phyloP scores from a whole-genome alignment of 1,140 invertebrate genomes.

The Papilio helenus region DNA sequence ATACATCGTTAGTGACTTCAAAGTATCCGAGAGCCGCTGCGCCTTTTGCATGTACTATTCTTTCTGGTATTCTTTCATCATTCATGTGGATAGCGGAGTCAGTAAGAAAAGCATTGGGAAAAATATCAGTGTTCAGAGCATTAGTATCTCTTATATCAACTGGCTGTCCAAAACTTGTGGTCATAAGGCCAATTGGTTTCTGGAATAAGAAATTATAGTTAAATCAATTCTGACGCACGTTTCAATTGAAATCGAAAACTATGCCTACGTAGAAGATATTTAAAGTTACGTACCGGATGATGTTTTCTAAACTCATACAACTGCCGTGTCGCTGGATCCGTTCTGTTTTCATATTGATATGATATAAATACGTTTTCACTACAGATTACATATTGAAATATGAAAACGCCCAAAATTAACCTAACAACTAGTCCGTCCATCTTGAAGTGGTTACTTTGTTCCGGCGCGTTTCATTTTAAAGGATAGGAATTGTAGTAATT shows the following conservation, averaged over 20 bases:
- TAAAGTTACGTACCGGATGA: constrained; percentile 42
- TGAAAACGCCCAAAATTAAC: neutral
- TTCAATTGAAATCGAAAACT: neutral
- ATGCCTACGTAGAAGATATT: neutral
- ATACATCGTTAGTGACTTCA: constrained; percentile 96
- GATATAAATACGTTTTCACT: neutral
- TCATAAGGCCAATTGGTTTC: constrained; percentile 80
- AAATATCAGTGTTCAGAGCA: constrained; percentile 69
- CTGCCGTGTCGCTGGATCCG: constrained; percentile 42
- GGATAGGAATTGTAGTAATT: neutral
- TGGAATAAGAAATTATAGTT: constrained; percentile 48
- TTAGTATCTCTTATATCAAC: constrained; percentile 87
- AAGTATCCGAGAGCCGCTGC: constrained; percentile 97
- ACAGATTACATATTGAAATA: neutral
- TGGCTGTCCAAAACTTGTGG: constrained; percentile 88
- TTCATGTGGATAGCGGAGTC: constrained; percentile 85
- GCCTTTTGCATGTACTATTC: constrained; percentile 97
- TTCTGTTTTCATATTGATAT: constrained; percentile 39
- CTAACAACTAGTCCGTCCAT: neutral
- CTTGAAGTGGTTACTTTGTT: neutral
- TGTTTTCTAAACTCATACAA: constrained; percentile 43
- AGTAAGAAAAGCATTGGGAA: constrained; percentile 91
- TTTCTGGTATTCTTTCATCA: constrained; percentile 96
- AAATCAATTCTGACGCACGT: no score
- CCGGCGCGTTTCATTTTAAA: neutral